phyloP scores from a whole-genome alignment of 2,113 vertebrate genomes.

The Mastomys coucha region DNA sequence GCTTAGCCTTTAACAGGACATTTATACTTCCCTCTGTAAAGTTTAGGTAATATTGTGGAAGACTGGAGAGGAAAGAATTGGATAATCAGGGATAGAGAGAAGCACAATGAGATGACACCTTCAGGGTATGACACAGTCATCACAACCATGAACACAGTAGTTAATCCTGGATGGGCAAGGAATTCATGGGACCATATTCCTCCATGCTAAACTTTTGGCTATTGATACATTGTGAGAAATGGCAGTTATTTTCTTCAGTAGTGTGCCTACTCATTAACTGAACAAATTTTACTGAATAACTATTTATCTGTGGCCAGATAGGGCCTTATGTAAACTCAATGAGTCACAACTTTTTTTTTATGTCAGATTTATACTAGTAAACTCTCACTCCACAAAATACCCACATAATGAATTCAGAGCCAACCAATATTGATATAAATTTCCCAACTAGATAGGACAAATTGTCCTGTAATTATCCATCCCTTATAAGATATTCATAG shows the following conservation, averaged over 20 bases:
- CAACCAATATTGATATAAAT: no score
- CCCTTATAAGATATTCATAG: no score
- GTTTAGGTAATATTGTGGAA: not conserved
- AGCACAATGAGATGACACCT: not conserved
- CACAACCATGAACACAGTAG: not conserved
- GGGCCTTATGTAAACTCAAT: not conserved
- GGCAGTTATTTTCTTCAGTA: not conserved
- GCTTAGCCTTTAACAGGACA: not conserved
- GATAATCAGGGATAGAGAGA: not conserved
- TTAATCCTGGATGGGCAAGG: not conserved
- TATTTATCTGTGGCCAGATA: not conserved
- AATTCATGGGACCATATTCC: no score
- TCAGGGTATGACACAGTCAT: not conserved
- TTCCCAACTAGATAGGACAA: no score
- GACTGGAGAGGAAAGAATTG: not conserved
- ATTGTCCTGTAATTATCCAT: no score
- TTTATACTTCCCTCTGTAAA: not conserved
- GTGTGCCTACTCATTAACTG: not conserved
- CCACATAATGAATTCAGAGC: no score
- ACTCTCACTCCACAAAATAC: no score
- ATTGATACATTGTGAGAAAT: not conserved
- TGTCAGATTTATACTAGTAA: no score
- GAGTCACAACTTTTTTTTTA: not conserved
- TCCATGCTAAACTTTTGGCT: not conserved
- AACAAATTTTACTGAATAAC: not conserved